These are phyloP conservation scores for Eretmocerus hayati DNA, from an alignment of 2,888 invertebrate species.

Conservation along the genomic window DNA sequence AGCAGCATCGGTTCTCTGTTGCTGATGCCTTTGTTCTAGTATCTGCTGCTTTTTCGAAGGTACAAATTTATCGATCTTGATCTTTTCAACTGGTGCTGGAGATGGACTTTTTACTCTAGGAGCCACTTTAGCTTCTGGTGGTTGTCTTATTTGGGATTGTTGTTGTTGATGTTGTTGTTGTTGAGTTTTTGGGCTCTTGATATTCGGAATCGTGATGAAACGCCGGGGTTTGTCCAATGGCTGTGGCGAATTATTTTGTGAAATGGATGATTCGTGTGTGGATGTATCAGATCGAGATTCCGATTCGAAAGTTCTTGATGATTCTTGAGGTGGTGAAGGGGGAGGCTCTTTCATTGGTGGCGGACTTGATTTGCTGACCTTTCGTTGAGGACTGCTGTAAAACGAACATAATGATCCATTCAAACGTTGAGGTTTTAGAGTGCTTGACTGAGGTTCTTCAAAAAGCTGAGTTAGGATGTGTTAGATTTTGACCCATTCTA, in stretches of 20 bases:
- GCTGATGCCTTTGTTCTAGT: not conserved
- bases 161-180: not conserved
- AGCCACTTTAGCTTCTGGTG: constrained; percentile 32
- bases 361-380: constrained; percentile 4
- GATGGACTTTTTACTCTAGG: constrained; percentile 25
- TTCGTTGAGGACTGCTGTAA: constrained; percentile 12
- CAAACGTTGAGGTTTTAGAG: no score
- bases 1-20: not conserved
- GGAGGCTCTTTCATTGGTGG: not conserved
- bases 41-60: constrained; percentile 24
- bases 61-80: constrained; percentile 31
- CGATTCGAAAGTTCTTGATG: not conserved
- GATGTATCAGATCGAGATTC: not conserved
- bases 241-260: constrained; percentile 21
- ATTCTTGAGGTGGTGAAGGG: not conserved
- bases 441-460: no score
- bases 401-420: no score
- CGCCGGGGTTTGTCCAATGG: constrained; percentile 30
- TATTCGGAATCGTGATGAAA: constrained; percentile 44
- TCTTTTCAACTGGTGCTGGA: constrained; percentile 24
- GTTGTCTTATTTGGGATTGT: constrained; percentile 8
- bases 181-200: constrained; percentile 33
- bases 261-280: constrained; percentile 24
- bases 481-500: no score
- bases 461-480: no score